Evolutionary conservation across 2,113 vertebrate species (phyloP).

Genomic region (Lethenteron camtschaticum): DNA sequence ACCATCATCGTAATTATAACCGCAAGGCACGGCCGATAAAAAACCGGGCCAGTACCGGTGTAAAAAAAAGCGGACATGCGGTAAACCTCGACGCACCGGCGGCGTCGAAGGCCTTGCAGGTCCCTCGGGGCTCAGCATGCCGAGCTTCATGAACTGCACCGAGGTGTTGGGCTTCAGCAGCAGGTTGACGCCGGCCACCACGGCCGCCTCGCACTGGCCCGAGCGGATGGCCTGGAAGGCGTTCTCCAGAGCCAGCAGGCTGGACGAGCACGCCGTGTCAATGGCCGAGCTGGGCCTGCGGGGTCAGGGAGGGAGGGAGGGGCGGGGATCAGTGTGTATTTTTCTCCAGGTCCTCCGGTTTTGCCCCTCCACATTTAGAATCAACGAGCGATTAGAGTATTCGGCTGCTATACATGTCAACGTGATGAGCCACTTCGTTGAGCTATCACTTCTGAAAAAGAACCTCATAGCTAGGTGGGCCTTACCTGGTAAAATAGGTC

Average conservation of each 20-base stretch:
- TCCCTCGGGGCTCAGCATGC: slow-evolving; percentile 59
- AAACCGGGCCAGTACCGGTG: too few species aligned
- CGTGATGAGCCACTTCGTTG: too few species aligned
- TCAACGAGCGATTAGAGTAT: too few species aligned
- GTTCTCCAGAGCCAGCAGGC: slow-evolving; percentile 50
- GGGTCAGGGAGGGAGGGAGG: not conserved
- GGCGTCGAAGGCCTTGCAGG: slow-evolving; percentile 62
- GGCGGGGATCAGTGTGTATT: not conserved
- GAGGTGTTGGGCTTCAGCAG: slow-evolving; percentile 79
- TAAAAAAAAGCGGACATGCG: too few species aligned
- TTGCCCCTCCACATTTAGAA: not conserved
- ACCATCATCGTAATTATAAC: too few species aligned
- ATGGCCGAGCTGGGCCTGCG: slow-evolving; percentile 59
- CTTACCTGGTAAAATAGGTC: too few species aligned
- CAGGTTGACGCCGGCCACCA: slow-evolving; percentile 65
- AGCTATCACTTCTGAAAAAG: too few species aligned
- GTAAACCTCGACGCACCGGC: slow-evolving; percentile 27
- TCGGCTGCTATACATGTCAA: too few species aligned
- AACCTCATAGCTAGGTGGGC: too few species aligned
- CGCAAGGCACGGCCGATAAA: too few species aligned
- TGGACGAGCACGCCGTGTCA: slow-evolving; percentile 87
- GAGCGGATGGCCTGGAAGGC: slow-evolving; percentile 52
- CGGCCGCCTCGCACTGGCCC: slow-evolving; percentile 42
- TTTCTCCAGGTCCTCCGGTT: not conserved
- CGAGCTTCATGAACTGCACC: slow-evolving; percentile 83